These are phyloP conservation scores for Homarus gammarus DNA, from an alignment of 2,888 invertebrate genomes.

Conservation along the genomic window DNA sequence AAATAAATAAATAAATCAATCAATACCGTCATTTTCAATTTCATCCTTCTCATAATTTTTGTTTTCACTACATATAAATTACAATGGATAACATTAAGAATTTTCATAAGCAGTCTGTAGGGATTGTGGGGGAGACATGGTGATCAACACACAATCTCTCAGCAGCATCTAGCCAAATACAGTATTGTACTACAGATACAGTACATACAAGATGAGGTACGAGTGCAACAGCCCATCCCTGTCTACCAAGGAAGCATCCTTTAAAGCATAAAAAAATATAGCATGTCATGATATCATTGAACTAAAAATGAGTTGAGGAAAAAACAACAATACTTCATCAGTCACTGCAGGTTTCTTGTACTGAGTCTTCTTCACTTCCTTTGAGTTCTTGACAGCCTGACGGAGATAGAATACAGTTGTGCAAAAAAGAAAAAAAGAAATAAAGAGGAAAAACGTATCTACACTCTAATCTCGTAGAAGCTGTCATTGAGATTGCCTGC, in stretches of 20 bases:
- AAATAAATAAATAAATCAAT: too few relatives aligned
- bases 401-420: not conserved
- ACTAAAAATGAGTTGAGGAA: not conserved
- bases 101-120: too few relatives aligned
- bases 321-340: slow-evolving; percentile 12
- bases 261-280: not conserved
- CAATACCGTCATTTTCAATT: too few relatives aligned
- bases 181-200: too few relatives aligned
- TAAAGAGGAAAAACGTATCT: not conserved
- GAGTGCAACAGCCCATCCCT: not conserved
- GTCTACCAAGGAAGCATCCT: not conserved
- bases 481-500: too few relatives aligned
- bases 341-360: not conserved
- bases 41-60: too few relatives aligned
- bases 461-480: too few relatives aligned
- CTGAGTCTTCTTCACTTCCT: slow-evolving; percentile 2
- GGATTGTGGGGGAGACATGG: too few relatives aligned
- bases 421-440: slow-evolving; percentile 17
- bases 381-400: slow-evolving; percentile 35
- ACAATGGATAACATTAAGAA: too few relatives aligned
- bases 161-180: not conserved
- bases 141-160: not conserved
- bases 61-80: too few relatives aligned
- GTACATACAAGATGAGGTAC: not conserved
- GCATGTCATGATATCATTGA: not conserved